phyloP scores from a whole-genome alignment of 2,888 invertebrate species.

The Shargacucullia verbasci region DNA sequence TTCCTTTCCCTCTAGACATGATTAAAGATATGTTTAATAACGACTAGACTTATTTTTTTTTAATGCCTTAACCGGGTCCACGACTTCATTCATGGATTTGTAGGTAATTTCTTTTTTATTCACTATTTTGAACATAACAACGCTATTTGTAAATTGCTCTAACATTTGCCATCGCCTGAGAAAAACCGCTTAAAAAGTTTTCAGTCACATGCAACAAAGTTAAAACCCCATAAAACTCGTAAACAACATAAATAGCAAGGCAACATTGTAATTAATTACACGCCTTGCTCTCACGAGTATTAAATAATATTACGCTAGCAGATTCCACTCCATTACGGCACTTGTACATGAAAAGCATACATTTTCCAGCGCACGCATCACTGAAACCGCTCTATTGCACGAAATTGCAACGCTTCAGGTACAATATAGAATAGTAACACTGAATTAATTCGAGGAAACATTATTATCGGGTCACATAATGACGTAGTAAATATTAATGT shows the following conservation, averaged over 20 bases:
- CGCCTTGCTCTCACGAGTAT: slow-evolving; percentile 56
- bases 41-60: too few species aligned
- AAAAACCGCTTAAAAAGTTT: background rate
- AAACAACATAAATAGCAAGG: background rate
- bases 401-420: slow-evolving; percentile 30
- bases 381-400: slow-evolving; percentile 41
- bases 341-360: slow-evolving; percentile 55
- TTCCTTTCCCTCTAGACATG: too few species aligned
- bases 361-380: slow-evolving; percentile 62
- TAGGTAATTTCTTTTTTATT: background rate
- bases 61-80: too few species aligned
- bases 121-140: too few species aligned
- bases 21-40: too few species aligned
- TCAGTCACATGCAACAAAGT: slow-evolving; percentile 5
- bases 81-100: too few species aligned
- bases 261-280: slow-evolving; percentile 34
- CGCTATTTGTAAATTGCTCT: background rate
- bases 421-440: slow-evolving; percentile 39
- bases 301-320: slow-evolving; percentile 65
- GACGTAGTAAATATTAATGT: slow-evolving; percentile 74
- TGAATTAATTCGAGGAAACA: slow-evolving; percentile 64
- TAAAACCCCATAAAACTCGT: slow-evolving; percentile 24
- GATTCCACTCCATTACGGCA: slow-evolving; percentile 51
- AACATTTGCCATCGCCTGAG: background rate
- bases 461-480: slow-evolving; percentile 64